A percentile compares a stretch with the other conserved stretches of the same genome.
Conservation (phyloP, 64 coral and sea anemone species). For the Stylophora pistillata region DNA sequence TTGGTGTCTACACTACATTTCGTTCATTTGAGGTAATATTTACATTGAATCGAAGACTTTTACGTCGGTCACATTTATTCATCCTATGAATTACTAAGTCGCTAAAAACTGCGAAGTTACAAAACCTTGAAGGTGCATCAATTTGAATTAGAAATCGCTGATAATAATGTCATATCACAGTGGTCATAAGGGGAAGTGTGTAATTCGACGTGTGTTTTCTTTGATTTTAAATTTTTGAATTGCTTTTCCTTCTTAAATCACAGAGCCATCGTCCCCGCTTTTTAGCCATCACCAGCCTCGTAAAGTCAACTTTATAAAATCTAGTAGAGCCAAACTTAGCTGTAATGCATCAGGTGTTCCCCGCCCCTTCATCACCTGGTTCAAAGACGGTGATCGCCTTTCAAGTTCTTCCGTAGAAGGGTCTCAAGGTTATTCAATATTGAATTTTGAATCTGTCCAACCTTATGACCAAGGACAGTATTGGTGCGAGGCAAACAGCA, state of each 20-base stretch:
- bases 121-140: too few species aligned
- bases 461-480: background rate
- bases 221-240: background rate
- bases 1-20: too few species aligned
- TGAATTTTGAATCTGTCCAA: background rate
- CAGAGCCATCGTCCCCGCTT: background rate
- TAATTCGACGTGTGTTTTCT: too few species aligned
- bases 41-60: too few species aligned
- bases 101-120: too few species aligned
- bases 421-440: background rate
- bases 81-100: too few species aligned
- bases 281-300: background rate
- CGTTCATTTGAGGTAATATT: too few species aligned
- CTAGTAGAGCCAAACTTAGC: background rate
- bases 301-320: background rate
- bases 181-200: too few species aligned
- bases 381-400: background rate
- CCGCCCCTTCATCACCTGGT: background rate
- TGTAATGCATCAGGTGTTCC: conserved; percentile 10
- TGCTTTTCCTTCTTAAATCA: background rate
- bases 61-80: too few species aligned
- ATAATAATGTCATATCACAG: too few species aligned
- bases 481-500: background rate
- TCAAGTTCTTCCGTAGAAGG: background rate
- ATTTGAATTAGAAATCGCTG: too few species aligned